phyloP scores from a whole-genome alignment of 2,113 vertebrate species.

The Coturnix japonica region DNA sequence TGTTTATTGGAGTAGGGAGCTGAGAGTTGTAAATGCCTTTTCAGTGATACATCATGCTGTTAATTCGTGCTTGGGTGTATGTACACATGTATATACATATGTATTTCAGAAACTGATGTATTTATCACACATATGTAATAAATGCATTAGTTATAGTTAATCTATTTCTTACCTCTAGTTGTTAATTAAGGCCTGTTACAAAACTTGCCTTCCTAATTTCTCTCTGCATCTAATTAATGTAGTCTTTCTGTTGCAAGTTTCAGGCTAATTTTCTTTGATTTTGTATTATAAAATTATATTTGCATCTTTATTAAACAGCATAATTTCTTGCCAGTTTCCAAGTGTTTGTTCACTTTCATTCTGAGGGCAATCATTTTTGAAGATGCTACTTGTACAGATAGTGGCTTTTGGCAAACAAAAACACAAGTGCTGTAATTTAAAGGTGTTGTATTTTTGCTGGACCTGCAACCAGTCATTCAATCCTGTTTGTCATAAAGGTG shows the following conservation, averaged over 20 bases:
- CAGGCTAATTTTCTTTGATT: background rate
- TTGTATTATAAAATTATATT: background rate
- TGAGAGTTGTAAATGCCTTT: background rate
- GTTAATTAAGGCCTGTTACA: background rate
- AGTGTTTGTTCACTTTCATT: slow-evolving; percentile 1
- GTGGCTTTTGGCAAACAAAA: slow-evolving; percentile 16
- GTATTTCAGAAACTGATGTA: background rate
- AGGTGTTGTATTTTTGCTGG: background rate
- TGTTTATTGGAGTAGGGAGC: accelerated
- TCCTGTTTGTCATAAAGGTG: background rate
- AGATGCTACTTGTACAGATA: slow-evolving; percentile 9
- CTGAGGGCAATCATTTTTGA: background rate
- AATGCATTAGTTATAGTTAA: background rate
- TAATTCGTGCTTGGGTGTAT: background rate
- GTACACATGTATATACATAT: accelerated
- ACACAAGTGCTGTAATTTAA: slow-evolving; percentile 28
- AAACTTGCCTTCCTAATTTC: background rate
- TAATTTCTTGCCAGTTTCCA: background rate
- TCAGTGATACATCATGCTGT: background rate
- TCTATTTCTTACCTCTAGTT: background rate
- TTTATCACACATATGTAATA: background rate
- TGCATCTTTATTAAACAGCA: slow-evolving; percentile 2
- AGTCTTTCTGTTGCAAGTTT: background rate
- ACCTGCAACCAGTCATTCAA: background rate
- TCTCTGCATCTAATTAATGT: background rate